phyloP scores from a whole-genome alignment of 2,888 invertebrate species.

The Eutolmus rufibarbis region DNA sequence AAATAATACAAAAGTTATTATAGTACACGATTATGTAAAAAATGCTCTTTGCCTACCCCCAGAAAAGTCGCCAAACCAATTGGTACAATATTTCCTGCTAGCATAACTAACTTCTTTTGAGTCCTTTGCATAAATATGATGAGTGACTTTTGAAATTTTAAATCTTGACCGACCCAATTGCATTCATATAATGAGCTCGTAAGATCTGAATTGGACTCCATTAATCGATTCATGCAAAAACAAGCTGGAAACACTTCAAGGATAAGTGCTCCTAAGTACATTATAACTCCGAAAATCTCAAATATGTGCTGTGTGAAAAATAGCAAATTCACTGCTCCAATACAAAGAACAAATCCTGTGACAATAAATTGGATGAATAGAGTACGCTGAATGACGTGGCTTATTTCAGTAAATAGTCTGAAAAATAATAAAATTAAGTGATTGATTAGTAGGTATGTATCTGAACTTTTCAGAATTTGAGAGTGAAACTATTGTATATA shows the following conservation, averaged over 20 bases:
- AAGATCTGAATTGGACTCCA: neutral
- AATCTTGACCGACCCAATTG: conserved; percentile 17
- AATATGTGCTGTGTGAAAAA: neutral
- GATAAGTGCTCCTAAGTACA: neutral
- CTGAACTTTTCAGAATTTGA: neutral
- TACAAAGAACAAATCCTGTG: conserved; percentile 1
- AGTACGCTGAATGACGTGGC: neutral
- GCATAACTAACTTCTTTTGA: neutral
- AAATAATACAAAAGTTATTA: neutral
- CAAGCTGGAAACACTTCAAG: conserved; percentile 16
- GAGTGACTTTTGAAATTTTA: neutral
- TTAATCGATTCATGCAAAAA: neutral
- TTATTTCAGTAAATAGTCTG: neutral
- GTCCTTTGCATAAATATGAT: neutral
- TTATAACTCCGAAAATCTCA: neutral
- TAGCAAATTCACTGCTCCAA: neutral
- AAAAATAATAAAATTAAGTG: neutral
- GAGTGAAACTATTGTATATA: neutral
- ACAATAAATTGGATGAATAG: neutral
- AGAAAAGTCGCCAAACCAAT: neutral
- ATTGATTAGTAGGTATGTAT: too few species aligned
- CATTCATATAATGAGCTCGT: neutral
- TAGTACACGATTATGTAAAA: neutral
- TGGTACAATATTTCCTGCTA: neutral
- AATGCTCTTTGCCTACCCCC: neutral